Conservation (phyloP, 2,888 invertebrate species). For the Drosophila helvetica region DNA sequence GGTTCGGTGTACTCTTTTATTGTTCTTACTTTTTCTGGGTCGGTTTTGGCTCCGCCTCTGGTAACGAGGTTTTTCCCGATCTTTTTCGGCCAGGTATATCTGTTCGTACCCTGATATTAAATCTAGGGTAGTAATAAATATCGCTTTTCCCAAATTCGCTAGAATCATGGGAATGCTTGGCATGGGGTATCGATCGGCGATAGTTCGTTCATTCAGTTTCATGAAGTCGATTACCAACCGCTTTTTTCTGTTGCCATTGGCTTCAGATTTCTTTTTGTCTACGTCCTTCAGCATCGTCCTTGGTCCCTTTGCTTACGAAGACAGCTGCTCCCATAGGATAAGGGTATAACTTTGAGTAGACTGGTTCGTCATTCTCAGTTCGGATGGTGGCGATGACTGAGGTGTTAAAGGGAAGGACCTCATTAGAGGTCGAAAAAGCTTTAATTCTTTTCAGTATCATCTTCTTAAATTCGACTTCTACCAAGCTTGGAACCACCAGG, state of each 20-base stretch:
- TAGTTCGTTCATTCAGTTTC: slow-evolving; percentile 12
- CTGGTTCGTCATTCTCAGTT: slow-evolving; percentile 19
- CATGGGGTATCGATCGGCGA: slow-evolving; percentile 10
- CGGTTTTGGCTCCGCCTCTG: slow-evolving; percentile 7
- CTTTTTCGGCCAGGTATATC: slow-evolving; percentile 4
- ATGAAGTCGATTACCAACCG: too few species aligned
- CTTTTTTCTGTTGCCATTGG: slow-evolving; percentile 53
- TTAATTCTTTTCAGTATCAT: slow-evolving; percentile 13
- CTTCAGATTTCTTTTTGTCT: slow-evolving; percentile 71
- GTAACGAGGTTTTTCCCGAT: slow-evolving; percentile 2
- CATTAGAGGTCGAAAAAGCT: slow-evolving; percentile 10
- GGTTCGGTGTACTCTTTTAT: slow-evolving; percentile 6
- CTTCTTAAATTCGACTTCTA: slow-evolving; percentile 14
- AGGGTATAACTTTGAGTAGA: slow-evolving; percentile 20
- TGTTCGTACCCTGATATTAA: slow-evolving; percentile 12
- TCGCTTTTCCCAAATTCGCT: slow-evolving; percentile 10
- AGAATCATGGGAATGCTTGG: slow-evolving; percentile 15
- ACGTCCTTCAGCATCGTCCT: slow-evolving; percentile 21
- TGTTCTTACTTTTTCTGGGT: slow-evolving; percentile 5
- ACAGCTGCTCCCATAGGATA: slow-evolving; percentile 9
- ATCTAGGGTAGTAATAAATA: slow-evolving; percentile 12
- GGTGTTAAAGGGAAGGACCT: slow-evolving; percentile 14
- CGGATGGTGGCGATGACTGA: slow-evolving; percentile 26
- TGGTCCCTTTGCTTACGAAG: slow-evolving; percentile 23
- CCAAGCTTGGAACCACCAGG: slow-evolving; percentile 6